Conservation (phyloP, 2,113 vertebrate species). For the Prunella himalayana region DNA sequence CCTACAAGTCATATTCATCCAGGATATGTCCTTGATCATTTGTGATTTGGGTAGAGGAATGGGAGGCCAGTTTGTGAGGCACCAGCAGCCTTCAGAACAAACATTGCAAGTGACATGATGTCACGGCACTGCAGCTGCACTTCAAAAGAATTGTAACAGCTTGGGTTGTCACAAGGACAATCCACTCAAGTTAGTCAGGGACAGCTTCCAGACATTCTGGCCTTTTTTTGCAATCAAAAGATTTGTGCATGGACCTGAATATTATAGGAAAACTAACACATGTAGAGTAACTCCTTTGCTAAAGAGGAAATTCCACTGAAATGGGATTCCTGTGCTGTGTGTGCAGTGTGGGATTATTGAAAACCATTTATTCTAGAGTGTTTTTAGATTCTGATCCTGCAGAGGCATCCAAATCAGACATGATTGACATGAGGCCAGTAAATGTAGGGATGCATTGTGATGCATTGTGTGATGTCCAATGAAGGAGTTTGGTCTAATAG, state of each 20-base stretch:
- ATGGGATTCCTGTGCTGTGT: background rate
- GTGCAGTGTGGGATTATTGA: background rate
- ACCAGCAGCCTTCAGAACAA: constrained; percentile 30
- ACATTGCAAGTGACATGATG: constrained; percentile 33
- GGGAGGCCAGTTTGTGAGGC: constrained; percentile 12
- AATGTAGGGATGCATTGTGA: background rate
- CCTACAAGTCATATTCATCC: background rate
- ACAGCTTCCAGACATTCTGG: background rate
- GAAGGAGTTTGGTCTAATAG: background rate
- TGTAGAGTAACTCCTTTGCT: constrained; percentile 4
- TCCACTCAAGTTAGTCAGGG: constrained; percentile 42
- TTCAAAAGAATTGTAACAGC: constrained; percentile 49
- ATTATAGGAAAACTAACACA: background rate
- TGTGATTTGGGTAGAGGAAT: background rate
- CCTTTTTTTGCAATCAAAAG: constrained; percentile 12
- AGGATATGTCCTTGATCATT: constrained; percentile 23
- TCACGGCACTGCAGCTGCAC: constrained; percentile 1
- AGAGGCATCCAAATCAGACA: background rate
- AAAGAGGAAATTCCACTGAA: background rate
- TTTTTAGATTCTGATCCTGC: background rate
- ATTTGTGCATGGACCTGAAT: constrained; percentile 18
- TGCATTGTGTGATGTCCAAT: background rate
- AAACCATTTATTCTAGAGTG: background rate
- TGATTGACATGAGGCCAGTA: background rate
- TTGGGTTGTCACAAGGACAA: constrained; percentile 24